phyloP scores from a whole-genome alignment of 2,888 invertebrate species.

The Amblyjoppa fuscipennis region DNA sequence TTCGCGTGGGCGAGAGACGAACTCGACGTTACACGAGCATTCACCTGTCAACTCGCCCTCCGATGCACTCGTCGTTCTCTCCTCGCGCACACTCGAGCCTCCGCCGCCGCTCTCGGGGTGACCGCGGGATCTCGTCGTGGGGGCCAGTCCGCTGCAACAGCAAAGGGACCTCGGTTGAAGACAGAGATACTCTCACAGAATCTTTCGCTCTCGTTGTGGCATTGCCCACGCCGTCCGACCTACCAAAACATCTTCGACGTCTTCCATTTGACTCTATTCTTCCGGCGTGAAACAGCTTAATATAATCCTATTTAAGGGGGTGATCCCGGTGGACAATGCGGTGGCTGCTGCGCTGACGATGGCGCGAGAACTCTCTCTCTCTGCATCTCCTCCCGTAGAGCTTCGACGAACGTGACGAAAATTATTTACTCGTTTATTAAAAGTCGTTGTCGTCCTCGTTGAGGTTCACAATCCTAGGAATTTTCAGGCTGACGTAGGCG shows the following conservation, averaged over 20 bases:
- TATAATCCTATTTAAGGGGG: constrained; percentile 84
- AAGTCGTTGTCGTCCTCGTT: constrained; percentile 70
- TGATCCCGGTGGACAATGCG: constrained; percentile 67
- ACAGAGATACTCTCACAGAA: constrained; percentile 41
- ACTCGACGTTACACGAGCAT: constrained; percentile 74
- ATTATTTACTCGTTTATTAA: constrained; percentile 85
- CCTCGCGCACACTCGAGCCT: constrained; percentile 60
- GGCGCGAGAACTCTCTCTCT: constrained; percentile 22
- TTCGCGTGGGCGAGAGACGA: constrained; percentile 60
- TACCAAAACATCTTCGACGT: constrained; percentile 84
- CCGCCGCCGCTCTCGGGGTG: background rate
- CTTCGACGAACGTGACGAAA: constrained; percentile 82
- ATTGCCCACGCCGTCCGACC: constrained; percentile 76
- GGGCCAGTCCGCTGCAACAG: constrained; percentile 44
- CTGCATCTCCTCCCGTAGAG: constrained; percentile 67
- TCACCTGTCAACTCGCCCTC: constrained; percentile 82
- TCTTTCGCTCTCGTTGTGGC: constrained; percentile 69
- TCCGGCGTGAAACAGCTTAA: constrained; percentile 83
- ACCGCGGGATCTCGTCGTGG: constrained; percentile 28
- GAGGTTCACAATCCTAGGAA: constrained; percentile 36
- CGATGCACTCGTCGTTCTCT: constrained; percentile 14
- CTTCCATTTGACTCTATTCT: constrained; percentile 84
- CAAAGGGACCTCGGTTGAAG: constrained; percentile 25
- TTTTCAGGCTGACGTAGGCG: constrained; percentile 41
- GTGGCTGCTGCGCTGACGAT: constrained; percentile 20